Evolutionary conservation across 2,113 vertebrate genomes (phyloP).

Genomic region (Poicephalus meyeri): DNA sequence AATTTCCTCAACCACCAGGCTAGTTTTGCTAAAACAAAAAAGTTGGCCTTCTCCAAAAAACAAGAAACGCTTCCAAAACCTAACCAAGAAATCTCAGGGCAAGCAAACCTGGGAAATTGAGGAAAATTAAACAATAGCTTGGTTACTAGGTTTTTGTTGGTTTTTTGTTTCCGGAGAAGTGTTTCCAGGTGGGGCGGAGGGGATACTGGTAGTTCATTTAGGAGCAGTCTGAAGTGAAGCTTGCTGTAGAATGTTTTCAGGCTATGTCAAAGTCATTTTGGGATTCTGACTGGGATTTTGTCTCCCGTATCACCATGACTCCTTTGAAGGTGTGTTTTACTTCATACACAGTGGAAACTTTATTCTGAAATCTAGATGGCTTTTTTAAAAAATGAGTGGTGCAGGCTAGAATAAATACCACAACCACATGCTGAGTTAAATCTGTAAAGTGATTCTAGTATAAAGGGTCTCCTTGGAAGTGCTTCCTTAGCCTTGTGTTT

Average conservation of each 20-base stretch:
- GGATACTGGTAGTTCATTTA: neutral
- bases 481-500: neutral
- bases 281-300: neutral
- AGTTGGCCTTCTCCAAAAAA: too few species aligned
- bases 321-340: neutral
- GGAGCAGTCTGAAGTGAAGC: neutral
- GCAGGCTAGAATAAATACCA: neutral
- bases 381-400: neutral
- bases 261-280: neutral
- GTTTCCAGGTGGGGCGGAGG: neutral
- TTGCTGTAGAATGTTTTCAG: neutral
- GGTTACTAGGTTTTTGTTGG: neutral
- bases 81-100: neutral
- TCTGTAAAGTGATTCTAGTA: neutral
- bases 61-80: neutral
- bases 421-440: neutral
- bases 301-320: rapidly evolving
- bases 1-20: too few species aligned
- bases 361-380: neutral
- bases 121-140: neutral
- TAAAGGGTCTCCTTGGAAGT: neutral
- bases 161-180: neutral
- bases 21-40: too few species aligned
- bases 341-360: neutral
- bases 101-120: neutral